Base-by-base conservation (phyloP, 2,888 invertebrate species). In the Pseudococcus longispinus region DNA sequence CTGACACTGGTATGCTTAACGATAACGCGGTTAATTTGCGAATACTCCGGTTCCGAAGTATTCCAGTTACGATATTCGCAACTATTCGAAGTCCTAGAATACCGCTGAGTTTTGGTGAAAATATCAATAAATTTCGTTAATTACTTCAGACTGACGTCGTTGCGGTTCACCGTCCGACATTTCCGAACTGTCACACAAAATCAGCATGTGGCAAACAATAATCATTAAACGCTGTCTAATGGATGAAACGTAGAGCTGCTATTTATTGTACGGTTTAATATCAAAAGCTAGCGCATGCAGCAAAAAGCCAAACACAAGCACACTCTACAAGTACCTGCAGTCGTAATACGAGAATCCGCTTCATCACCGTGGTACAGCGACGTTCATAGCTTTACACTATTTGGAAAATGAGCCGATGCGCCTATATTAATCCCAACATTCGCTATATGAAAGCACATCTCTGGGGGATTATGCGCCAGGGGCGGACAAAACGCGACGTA, bases 51-150 rank as follows among this genome's bases (percentile, higher is more conserved):
- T 6, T 29, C 26, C 29, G 29, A 46, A 11, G 13, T n/a, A n/a
- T 0, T 4, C 3, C n/a, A 51, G 13, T 18, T 2, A n/a, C n/a
- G 18, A 4, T 5, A 51, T 51, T 51, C 5, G n/a, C 51, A n/a
- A 6, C 18, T 15, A 15, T 46, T 51, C 51, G 4, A 51, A 51
- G 37, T 11, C 37, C 37, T 18, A 2, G 9, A 32, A 74, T 32
- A 32, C 32, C 74, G 15, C 29, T 6, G 74, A 18, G 3, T 26
- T 65, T 74, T 32, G 74, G n/a, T 29, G 18, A 37, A 70, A 70
- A 74, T 74, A 74, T 74, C 74, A 74, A 74, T 74, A 74, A 74
- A 74, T 74, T 74, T 74, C 74, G 74, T 74, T 74, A 74, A 74
- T 74, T 74, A 74, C 74, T 37, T 32, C 1, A 29, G 74, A 74